Evolutionary conservation across 1,140 invertebrate genomes (phyloP).

Genomic region (Cryptotermes secundus): DNA sequence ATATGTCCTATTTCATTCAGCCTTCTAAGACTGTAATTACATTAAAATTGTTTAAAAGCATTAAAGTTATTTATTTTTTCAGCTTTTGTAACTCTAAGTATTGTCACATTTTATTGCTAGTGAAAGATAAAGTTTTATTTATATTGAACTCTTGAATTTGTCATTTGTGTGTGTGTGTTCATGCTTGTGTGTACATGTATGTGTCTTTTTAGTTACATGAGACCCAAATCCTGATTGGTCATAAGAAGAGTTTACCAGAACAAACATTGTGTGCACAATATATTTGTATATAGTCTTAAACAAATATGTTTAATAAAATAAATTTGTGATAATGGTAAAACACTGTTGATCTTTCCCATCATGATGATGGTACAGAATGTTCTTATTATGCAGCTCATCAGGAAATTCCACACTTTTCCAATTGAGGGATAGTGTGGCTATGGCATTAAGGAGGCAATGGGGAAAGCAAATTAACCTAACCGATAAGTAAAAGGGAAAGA

Average conservation of each 20-base stretch:
- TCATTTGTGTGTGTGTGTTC: not conserved
- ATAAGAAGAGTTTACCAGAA: not conserved
- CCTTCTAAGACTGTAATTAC: too few relatives aligned
- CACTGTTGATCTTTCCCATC: not conserved
- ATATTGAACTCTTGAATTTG: not conserved
- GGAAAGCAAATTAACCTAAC: too few relatives aligned
- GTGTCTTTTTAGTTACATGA: not conserved
- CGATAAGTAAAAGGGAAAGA: too few relatives aligned
- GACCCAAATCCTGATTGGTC: not conserved
- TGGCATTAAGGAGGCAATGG: too few relatives aligned
- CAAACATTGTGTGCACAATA: not conserved
- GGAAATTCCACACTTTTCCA: too few relatives aligned
- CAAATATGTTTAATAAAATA: not conserved
- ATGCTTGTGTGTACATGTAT: not conserved
- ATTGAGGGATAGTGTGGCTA: too few relatives aligned
- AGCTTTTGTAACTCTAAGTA: not conserved
- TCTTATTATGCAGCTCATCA: too few relatives aligned
- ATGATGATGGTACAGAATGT: too few relatives aligned
- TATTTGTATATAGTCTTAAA: not conserved
- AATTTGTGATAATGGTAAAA: not conserved
- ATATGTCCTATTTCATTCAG: too few relatives aligned
- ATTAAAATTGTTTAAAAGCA: too few relatives aligned
- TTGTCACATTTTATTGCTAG: not conserved
- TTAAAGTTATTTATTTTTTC: not conserved
- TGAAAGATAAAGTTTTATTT: not conserved